phyloP scores from a whole-genome alignment of 2,888 invertebrate species.

The Ormyrus pomaceus region DNA sequence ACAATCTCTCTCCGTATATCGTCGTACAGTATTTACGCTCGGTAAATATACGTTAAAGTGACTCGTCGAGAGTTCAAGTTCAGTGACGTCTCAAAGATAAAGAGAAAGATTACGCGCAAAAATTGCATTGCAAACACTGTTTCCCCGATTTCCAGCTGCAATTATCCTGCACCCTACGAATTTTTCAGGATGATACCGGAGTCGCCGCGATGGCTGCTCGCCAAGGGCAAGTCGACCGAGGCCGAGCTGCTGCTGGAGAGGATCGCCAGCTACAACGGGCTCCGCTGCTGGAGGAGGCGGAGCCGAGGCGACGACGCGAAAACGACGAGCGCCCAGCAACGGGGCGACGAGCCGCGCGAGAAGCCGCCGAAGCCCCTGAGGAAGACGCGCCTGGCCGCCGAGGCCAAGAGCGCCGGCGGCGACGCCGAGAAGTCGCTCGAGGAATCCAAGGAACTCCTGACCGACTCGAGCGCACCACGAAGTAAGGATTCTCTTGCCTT shows the following conservation, averaged over 20 bases:
- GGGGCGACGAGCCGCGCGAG: background rate
- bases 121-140: too few relatives aligned
- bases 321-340: background rate
- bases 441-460: slow-evolving; percentile 64
- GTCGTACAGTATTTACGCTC: too few relatives aligned
- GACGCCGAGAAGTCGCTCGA: slow-evolving; percentile 54
- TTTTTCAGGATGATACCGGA: slow-evolving; percentile 73
- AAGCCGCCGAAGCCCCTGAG: slow-evolving; percentile 62
- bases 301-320: background rate
- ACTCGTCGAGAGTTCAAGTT: too few relatives aligned
- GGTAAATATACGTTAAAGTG: too few relatives aligned
- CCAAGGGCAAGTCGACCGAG: slow-evolving; percentile 69
- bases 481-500: slow-evolving; percentile 17
- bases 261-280: slow-evolving; percentile 41
- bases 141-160: too few relatives aligned
- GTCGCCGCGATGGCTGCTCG: slow-evolving; percentile 73
- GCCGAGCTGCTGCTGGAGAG: slow-evolving; percentile 59
- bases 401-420: background rate
- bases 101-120: too few relatives aligned
- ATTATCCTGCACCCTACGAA: background rate
- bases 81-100: too few relatives aligned
- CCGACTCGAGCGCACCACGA: slow-evolving; percentile 20
- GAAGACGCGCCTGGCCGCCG: slow-evolving; percentile 60
- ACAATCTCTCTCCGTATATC: too few relatives aligned
- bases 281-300: background rate